Base-by-base conservation (phyloP, 1,140 invertebrate genomes). In the Ditylenchus dipsaci region DNA sequence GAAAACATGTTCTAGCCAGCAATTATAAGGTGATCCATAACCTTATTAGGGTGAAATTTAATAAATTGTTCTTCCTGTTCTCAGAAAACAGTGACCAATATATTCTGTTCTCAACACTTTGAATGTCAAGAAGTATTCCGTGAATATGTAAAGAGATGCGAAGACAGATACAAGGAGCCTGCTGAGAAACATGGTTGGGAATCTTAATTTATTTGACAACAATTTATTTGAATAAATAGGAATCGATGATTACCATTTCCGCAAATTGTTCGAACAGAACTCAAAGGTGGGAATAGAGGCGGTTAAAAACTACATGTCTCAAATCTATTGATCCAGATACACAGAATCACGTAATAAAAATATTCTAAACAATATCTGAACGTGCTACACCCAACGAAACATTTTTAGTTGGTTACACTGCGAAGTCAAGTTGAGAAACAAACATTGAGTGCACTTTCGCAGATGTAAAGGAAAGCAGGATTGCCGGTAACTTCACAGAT, bases 61-160 rank as follows among this genome's bases (percentile, higher is more conserved):
- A 56, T 3, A 56, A 56, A 9, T 23, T 23, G 13, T 23, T 13
- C 3, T 56, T 56, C 13, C n/a, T n/a, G 3, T 56, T 61, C 13
- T 30, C 27, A 33, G 59, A 33, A 21, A 61, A 30, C 59, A 61
- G 59, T 43, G n/a, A 43, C n/a, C 27, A 30, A 61, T 30, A 61
- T 61, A 21, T 61, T 61, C 59, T 61, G 59, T 21, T 33, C 29
- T 7, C 59, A 61, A 61, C 29, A 61, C 38, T 61, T 61, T 61
- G 59, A 61, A 30, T 61, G 59, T 27, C n/a, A 19, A 21, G 59
- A 61, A 61, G 59, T 61, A 8, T n/a, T 61, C 8, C 3, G 29
- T 29, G 19, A 61, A n/a, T 29, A 61, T 21, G n/a, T n/a, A 8
- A 21, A 26, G n/a, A 19, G 19, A 21, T 61, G 59, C 59, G 59